Evolutionary conservation across 92 coral and sea anemone genomes (phyloP).

Genomic region (Zoanthus sociatus): DNA sequence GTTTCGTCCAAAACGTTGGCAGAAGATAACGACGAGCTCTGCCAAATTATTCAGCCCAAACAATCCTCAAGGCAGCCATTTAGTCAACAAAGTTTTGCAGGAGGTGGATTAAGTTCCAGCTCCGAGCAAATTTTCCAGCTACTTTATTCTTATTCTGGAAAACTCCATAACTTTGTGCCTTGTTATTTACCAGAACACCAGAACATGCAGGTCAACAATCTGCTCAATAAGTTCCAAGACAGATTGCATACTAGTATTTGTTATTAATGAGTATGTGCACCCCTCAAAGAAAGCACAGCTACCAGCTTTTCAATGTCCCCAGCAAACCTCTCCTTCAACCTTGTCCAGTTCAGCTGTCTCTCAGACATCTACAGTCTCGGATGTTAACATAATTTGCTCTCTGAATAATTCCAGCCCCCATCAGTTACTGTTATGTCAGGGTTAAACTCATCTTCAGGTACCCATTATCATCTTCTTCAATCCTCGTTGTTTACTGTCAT

Average conservation of each 20-base stretch:
- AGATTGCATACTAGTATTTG: slow-evolving; percentile 16
- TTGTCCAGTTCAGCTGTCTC: neutral
- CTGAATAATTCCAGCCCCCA: no score
- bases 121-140: slow-evolving; percentile 18
- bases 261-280: neutral
- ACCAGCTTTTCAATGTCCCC: slow-evolving; percentile 2
- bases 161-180: slow-evolving; percentile 1
- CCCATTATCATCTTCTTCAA: neutral
- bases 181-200: slow-evolving; percentile 5
- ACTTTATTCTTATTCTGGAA: neutral
- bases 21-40: neutral
- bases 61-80: neutral
- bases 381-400: neutral
- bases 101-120: neutral
- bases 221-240: slow-evolving; percentile 5
- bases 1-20: neutral
- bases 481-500: neutral
- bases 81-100: neutral
- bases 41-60: neutral
- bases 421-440: no score
- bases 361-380: neutral
- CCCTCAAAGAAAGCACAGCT: neutral
- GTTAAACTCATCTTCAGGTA: neutral
- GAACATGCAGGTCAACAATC: slow-evolving; percentile 9
- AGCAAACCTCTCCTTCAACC: neutral